phyloP scores from a whole-genome alignment of 1,140 invertebrate genomes.

The Steinernema khuongi region DNA sequence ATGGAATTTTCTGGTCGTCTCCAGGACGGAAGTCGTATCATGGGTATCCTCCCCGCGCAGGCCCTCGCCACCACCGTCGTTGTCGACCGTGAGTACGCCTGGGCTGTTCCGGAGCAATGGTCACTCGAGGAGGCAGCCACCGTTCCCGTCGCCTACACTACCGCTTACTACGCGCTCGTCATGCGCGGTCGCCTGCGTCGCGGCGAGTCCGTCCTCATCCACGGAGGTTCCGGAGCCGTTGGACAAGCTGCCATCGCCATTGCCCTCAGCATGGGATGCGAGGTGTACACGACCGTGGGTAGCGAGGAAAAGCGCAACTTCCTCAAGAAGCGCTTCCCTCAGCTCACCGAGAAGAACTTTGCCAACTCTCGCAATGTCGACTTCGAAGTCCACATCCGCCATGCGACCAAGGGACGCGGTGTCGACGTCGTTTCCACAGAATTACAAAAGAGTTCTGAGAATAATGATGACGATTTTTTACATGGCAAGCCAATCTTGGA shows the following conservation, averaged over 20 bases:
- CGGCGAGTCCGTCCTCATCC: slow-evolving; percentile 81
- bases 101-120: slow-evolving; percentile 83
- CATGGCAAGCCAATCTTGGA: no score
- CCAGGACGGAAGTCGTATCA: slow-evolving; percentile 73
- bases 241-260: slow-evolving; percentile 90
- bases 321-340: slow-evolving; percentile 78
- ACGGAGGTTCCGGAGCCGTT: slow-evolving; percentile 89
- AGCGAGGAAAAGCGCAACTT: slow-evolving; percentile 78
- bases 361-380: slow-evolving; percentile 83
- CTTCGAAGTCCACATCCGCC: slow-evolving; percentile 74
- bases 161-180: slow-evolving; percentile 80
- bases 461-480: no score
- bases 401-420: slow-evolving; percentile 67
- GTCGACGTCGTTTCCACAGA: slow-evolving; percentile 86
- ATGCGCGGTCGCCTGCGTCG: slow-evolving; percentile 75
- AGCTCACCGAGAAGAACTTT: slow-evolving; percentile 74
- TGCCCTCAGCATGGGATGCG: slow-evolving; percentile 77
- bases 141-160: slow-evolving; percentile 68
- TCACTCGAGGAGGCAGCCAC: slow-evolving; percentile 83
- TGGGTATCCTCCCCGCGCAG: slow-evolving; percentile 85
- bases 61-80: slow-evolving; percentile 81
- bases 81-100: slow-evolving; percentile 77
- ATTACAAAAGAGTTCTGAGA: no score
- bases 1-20: slow-evolving; percentile 70
- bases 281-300: slow-evolving; percentile 78